Percentiles rank a stretch among this genome's conserved stretches.
Conservation (phyloP, 2,113 vertebrate species). For the Hystrix brachyura region DNA sequence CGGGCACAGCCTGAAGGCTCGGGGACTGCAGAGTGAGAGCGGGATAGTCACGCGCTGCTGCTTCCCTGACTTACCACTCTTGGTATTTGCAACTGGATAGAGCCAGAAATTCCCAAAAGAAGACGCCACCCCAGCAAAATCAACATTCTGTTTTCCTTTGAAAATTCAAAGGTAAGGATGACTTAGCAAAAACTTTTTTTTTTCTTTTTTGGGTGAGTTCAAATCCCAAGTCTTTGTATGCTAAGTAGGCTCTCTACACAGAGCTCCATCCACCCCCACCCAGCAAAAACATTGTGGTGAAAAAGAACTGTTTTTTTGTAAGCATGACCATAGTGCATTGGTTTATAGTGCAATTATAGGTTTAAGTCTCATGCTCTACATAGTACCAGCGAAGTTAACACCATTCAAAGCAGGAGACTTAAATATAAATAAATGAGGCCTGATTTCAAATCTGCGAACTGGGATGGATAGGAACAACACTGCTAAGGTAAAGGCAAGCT, state of each 20-base stretch:
- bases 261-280: no score
- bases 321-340: not conserved
- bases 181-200: constrained; percentile 56
- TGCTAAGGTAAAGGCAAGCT: not conserved
- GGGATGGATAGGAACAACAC: not conserved
- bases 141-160: not conserved
- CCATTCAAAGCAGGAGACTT: not conserved
- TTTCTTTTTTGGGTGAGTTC: not conserved
- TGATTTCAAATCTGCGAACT: not conserved
- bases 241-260: not conserved
- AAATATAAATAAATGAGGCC: not conserved
- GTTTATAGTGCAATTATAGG: not conserved
- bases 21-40: not conserved
- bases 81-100: constrained; percentile 11
- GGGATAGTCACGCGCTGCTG: not conserved
- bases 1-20: not conserved
- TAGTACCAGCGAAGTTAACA: not conserved
- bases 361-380: not conserved
- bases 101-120: not conserved
- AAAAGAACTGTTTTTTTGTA: not conserved
- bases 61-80: not conserved
- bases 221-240: no score
- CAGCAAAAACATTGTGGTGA: constrained; percentile 12
- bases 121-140: not conserved
- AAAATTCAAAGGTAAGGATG: constrained; percentile 59